Base-by-base conservation (phyloP, 1,140 invertebrate genomes). In the Zaprionus ornatus region DNA sequence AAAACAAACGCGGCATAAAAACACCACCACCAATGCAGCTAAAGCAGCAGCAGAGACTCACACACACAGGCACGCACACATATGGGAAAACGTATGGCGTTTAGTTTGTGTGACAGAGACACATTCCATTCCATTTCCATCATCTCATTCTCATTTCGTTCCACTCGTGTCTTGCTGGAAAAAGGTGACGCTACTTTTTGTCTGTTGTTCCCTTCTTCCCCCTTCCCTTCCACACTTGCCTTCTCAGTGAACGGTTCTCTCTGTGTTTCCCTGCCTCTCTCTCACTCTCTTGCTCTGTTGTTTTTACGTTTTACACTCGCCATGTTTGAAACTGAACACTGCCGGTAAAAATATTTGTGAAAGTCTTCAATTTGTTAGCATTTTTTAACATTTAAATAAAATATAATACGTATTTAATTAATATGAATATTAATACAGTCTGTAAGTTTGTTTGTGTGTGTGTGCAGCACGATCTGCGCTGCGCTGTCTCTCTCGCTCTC, bases 141-240 rank as follows among this genome's bases (percentile, higher is more conserved):
- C 27, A 71, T 23, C 40, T 23, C 40, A 74, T 80, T 82, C 77
- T 77, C 55, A 50, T 72, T 82, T 86, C 80, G 66, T 66, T 76
- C 21, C 19, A 4, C 59, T 59, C 50, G 32, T 52, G 67, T 72
- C 45, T 69, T 66, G 57, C 77, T 83, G 80, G 84, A 88, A 87
- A 82, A 86, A 87, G 79, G 85, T 88, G 84, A 88, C 84, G 85
- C 85, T 87, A 83, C 85, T 73, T 79, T 90, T 85, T 86, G 82
- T 75, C 54, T 65, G 19, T 42, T 63, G 29, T 32, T 32, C 5
- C 37, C 52, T 35, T 32, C 57, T 55, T 27, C 21, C 23, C 40
- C 32, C 40, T 61, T 61, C 45, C 25, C 37, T 37, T 32, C 29
- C 2, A 25, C 71, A 50, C 54, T 40, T 79, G 67, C 60, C 70